These are phyloP conservation scores for Nycticebus coucang DNA, from an alignment of 2,113 vertebrate species.

Conservation along the genomic window DNA sequence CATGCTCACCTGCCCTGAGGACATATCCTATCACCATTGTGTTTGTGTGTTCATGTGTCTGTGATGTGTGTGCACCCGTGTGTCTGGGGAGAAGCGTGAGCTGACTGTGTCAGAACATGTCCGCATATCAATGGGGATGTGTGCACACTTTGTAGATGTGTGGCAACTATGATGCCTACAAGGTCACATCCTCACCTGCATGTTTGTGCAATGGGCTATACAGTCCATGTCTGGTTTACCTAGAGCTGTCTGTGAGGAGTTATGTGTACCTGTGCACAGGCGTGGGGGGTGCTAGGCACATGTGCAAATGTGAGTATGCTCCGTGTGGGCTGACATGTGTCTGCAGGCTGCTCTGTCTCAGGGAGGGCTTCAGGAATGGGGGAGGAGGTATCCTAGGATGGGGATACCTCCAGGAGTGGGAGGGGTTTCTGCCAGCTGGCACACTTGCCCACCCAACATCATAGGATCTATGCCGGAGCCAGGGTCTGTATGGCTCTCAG, in stretches of 20 bases:
- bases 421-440: not conserved
- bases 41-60: not conserved
- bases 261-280: not conserved
- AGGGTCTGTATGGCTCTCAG: not conserved
- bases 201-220: not conserved
- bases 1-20: not conserved
- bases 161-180: not conserved
- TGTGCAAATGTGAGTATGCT: not conserved
- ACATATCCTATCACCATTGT: not conserved
- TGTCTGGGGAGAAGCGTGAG: not conserved
- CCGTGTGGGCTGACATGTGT: not conserved
- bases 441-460: not conserved
- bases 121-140: not conserved
- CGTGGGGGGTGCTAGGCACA: not conserved
- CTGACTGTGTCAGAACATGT: not conserved
- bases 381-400: not conserved
- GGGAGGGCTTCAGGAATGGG: not conserved
- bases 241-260: not conserved
- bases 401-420: not conserved
- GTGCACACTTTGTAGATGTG: no score
- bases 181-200: not conserved
- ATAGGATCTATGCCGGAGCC: rapidly evolving
- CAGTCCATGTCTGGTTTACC: no score
- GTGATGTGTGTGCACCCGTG: not conserved
- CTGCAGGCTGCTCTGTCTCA: not conserved